Evolutionary conservation across 2,113 vertebrate genomes (phyloP).

Genomic region (Pterocles gutturalis): DNA sequence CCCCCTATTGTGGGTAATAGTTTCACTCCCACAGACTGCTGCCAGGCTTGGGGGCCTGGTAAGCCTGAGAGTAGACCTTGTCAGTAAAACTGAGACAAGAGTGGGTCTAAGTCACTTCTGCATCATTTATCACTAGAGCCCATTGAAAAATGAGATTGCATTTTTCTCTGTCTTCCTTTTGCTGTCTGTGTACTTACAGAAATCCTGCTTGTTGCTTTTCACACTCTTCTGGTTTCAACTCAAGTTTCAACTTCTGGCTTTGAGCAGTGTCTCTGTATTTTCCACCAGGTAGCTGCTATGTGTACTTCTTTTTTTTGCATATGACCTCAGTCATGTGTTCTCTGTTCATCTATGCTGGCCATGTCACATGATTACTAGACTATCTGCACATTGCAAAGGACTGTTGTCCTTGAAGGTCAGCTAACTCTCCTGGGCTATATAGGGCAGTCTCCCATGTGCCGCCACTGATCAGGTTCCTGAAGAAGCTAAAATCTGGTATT

Average conservation of each 20-base stretch:
- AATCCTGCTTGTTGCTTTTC: neutral
- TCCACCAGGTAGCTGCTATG: neutral
- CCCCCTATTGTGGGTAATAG: neutral
- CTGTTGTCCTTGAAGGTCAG: neutral
- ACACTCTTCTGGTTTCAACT: neutral
- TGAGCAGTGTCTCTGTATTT: neutral
- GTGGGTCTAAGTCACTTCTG: neutral
- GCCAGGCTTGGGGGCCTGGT: neutral
- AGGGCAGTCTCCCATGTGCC: fast-evolving
- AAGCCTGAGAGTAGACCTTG: neutral
- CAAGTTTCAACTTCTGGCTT: neutral
- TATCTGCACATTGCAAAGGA: neutral
- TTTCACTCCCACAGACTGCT: neutral
- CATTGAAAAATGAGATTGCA: neutral
- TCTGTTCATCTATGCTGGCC: neutral
- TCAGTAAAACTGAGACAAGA: neutral
- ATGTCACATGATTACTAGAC: neutral
- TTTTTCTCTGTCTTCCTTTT: neutral
- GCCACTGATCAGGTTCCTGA: neutral
- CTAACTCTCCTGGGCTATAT: neutral
- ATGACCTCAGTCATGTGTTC: neutral
- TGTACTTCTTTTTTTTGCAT: neutral
- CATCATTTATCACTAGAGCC: neutral
- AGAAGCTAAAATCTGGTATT: neutral
- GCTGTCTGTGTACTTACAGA: neutral